A percentile compares a stretch with the other conserved stretches of the same genome.
Conservation (phyloP, 2,888 invertebrate genomes). For the Nemotelus pantherinus region DNA sequence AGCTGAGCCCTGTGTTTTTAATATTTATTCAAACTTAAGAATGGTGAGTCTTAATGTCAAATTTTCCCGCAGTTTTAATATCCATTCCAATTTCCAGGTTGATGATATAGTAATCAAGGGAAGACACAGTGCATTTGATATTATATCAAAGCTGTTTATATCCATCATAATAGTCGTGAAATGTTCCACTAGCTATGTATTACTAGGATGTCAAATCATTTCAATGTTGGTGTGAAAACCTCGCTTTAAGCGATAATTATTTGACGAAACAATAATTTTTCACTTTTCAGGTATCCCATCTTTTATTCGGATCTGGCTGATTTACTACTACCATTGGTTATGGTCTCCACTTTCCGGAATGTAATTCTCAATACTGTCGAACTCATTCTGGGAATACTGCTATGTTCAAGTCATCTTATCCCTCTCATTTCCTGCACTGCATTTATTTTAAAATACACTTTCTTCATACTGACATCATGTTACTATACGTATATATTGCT, state of each 20-base stretch:
- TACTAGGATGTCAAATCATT: constrained; percentile 58
- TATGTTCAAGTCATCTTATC: constrained; percentile 55
- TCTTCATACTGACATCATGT: constrained; percentile 45
- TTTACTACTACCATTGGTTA: constrained; percentile 59
- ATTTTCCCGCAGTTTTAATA: constrained; percentile 28
- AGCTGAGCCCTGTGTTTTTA: constrained; percentile 56
- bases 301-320: constrained; percentile 58
- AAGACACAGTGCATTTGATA: neutral
- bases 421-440: constrained; percentile 41
- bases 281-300: constrained; percentile 58
- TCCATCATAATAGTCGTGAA: constrained; percentile 56
- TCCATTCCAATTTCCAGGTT: constrained; percentile 46
- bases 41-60: constrained; percentile 51
- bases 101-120: constrained; percentile 1
- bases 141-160: constrained; percentile 47
- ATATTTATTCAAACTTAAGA: constrained; percentile 55
- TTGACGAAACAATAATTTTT: neutral
- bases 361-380: constrained; percentile 57
- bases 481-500: constrained; percentile 15
- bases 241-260: neutral
- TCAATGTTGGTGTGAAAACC: constrained; percentile 58
- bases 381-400: constrained; percentile 56
- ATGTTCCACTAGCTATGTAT: constrained; percentile 57
- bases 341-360: constrained; percentile 57
- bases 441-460: constrained; percentile 55